These are phyloP conservation scores for Chondrosia reniformis DNA, from an alignment of 37 sponge, comb jelly and placozoan genomes.

Conservation along the genomic window DNA sequence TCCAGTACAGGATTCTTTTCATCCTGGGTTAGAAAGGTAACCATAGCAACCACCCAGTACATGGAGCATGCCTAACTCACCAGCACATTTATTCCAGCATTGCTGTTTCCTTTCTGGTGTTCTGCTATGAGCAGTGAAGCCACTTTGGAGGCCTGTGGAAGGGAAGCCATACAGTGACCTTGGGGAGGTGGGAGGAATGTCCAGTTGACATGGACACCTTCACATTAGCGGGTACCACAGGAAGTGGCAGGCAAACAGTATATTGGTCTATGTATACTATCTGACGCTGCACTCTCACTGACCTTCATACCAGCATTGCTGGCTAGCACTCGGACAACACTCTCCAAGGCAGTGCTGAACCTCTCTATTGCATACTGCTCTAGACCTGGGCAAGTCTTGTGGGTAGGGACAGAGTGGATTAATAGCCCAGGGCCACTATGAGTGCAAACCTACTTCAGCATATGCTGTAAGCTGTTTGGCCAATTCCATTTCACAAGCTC, in stretches of 20 bases:
- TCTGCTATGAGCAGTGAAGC: slow-evolving; percentile 86
- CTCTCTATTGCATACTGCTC: slow-evolving; percentile 97
- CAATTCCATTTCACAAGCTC: slow-evolving; percentile 94
- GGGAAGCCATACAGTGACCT: background rate
- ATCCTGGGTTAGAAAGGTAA: slow-evolving; percentile 1
- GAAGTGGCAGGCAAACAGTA: too few relatives aligned
- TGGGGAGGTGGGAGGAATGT: background rate
- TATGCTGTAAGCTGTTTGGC: slow-evolving; percentile 84
- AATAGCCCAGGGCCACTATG: background rate
- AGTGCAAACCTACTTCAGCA: slow-evolving; percentile 55
- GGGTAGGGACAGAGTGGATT: background rate
- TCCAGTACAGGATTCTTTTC: slow-evolving; percentile 33
- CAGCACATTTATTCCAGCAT: slow-evolving; percentile 66
- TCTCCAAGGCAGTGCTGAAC: slow-evolving; percentile 88
- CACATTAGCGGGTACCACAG: too few relatives aligned
- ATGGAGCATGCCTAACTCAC: background rate
- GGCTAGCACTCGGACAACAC: slow-evolving; percentile 80
- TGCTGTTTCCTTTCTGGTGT: slow-evolving; percentile 75
- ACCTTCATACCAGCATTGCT: slow-evolving; percentile 96
- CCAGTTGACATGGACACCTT: too few relatives aligned
- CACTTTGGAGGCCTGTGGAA: slow-evolving; percentile 66
- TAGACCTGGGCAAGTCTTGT: slow-evolving; percentile 90
- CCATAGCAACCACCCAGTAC: background rate
- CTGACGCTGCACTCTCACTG: background rate
- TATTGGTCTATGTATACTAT: too few relatives aligned